Evolutionary conservation across 2,797 vertebrate species (phyloP), one percentile per base, ranked within the genome.

Genomic region (Falco concolor): DNA sequence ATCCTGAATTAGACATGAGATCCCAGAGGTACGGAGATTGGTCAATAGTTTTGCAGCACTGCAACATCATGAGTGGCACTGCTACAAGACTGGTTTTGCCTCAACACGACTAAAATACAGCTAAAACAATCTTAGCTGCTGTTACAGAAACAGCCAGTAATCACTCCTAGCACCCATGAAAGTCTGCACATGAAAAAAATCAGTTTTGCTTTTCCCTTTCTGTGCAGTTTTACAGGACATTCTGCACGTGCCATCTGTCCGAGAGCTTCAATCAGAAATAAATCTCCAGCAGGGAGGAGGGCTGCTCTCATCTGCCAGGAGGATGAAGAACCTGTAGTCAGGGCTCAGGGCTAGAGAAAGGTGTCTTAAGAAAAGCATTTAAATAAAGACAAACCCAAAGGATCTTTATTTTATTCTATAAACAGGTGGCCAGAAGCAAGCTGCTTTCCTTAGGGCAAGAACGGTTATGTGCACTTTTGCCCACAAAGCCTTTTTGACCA

Each of bases 21-120:
- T 93, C 69, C 87, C 80, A 91, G 92, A 90, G 73, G 86, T 70
- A 50, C 13, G 15, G 24, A 67, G 63, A 30, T 6, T 13, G 40
- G 73, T 79, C 79, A 81, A 68, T 40, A 76, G 67, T 50, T 88
- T 38, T 78, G 65, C 79, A 91, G 81, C 38, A 12, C 44, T 84
- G 81, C 81, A 73, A n/a, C 47, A 24, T 13, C 0, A 1, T 3
- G 44, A 91, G 79, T 9, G 63, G 54, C 40, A 6, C 54, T n/a
- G 70, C 83, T 68, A 4, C 10, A 30, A 19, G 49, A 3, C 0
- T 16, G 67, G 44, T 12, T 80, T 89, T 59, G 61, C 81, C 64
- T 69, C 4, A 1, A 12, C 44, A 19, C 0, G 1, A 53, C 57
- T 53, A 9, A 85, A 70, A 73, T 17, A 25, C 4, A 40, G 24